These are phyloP conservation scores for Orthosia cruda DNA, from an alignment of 2,888 invertebrate species.

Conservation along the genomic window DNA sequence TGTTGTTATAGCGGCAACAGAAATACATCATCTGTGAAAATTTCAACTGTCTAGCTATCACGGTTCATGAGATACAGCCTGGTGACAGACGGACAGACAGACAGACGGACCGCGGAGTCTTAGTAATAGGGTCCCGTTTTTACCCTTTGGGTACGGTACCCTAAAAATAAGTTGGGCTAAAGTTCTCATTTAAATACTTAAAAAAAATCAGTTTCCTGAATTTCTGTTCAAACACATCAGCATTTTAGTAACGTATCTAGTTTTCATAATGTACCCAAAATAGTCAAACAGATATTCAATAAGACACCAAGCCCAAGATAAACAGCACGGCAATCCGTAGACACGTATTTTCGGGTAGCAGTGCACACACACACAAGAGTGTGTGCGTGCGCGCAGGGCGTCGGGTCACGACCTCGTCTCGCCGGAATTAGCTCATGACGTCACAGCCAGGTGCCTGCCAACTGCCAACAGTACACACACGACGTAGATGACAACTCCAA, in stretches of 20 bases:
- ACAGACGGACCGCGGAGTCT: too few relatives aligned
- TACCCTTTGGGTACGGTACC: too few relatives aligned
- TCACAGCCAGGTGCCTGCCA: conserved; percentile 82
- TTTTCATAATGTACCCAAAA: not conserved
- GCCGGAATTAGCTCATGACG: conserved; percentile 86
- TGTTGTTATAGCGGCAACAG: too few relatives aligned
- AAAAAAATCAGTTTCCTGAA: not conserved
- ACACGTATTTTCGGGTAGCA: conserved; percentile 55
- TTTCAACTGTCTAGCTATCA: too few relatives aligned
- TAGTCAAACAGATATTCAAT: conserved; percentile 9
- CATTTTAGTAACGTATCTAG: not conserved
- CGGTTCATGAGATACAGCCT: too few relatives aligned
- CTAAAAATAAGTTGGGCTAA: too few relatives aligned
- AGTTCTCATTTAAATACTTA: too few relatives aligned
- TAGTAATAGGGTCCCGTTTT: too few relatives aligned
- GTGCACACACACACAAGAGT: conserved; percentile 29
- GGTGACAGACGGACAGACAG: too few relatives aligned
- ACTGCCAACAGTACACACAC: conserved; percentile 74
- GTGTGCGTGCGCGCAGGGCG: conserved; percentile 80
- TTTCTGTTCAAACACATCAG: not conserved
- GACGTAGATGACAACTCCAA: conserved; percentile 73
- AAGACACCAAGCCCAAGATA: conserved; percentile 34
- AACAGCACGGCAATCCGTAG: conserved; percentile 27
- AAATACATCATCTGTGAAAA: too few relatives aligned
- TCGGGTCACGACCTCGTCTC: conserved; percentile 89